phyloP scores from a whole-genome alignment of 2,113 vertebrate genomes.

The Aleadryas rufinucha region DNA sequence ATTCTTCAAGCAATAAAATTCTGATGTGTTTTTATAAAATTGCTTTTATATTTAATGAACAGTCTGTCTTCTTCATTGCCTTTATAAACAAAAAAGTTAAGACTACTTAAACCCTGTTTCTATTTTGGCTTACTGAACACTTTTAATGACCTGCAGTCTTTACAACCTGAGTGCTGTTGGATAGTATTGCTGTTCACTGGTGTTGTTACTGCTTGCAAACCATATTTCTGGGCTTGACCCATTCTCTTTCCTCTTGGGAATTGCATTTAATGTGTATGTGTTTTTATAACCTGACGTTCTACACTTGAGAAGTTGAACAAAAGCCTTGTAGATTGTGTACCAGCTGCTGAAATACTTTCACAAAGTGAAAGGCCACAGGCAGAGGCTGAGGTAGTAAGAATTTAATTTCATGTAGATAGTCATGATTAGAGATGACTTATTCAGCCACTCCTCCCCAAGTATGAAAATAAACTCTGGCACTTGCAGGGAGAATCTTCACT shows the following conservation, averaged over 20 bases:
- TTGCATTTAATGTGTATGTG: not conserved
- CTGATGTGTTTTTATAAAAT: slow-evolving; percentile 87
- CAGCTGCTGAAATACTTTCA: not conserved
- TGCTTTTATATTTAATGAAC: slow-evolving; percentile 75
- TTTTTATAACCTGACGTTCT: not conserved
- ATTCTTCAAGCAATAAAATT: slow-evolving; percentile 99
- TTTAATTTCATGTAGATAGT: not conserved
- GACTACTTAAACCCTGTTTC: not conserved
- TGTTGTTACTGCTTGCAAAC: not conserved
- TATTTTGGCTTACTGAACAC: slow-evolving; percentile 2
- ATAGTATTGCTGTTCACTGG: not conserved
- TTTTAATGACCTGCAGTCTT: not conserved
- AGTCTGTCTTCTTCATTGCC: slow-evolving; percentile 42
- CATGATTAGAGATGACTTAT: not conserved
- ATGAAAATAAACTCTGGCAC: not conserved
- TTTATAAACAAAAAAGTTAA: not conserved
- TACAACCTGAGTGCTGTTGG: not conserved
- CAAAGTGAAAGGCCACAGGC: not conserved
- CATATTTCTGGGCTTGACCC: not conserved
- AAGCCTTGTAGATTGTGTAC: not conserved
- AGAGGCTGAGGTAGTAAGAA: not conserved
- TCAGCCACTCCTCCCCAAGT: not conserved
- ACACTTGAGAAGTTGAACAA: not conserved
- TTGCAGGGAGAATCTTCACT: not conserved
- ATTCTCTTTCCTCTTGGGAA: not conserved